These are phyloP conservation scores for Mastomys natalensis DNA, from an alignment of 2,113 vertebrate species.

Conservation along the genomic window DNA sequence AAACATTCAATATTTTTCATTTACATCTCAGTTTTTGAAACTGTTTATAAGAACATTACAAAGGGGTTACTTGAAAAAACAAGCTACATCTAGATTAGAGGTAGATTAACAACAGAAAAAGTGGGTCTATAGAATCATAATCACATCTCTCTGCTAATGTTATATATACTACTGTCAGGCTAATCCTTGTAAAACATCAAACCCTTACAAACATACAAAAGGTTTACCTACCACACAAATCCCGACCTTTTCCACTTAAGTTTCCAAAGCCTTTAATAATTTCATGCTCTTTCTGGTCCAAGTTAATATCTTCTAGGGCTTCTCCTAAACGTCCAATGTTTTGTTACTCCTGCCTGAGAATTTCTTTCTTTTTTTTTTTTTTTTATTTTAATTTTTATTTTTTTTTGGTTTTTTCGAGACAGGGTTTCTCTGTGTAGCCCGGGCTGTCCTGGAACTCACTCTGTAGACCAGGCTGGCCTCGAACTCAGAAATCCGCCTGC, in stretches of 20 bases:
- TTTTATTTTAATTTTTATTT: too few species aligned
- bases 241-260: not conserved
- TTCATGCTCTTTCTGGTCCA: not conserved
- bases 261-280: not conserved
- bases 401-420: too few species aligned
- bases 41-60: not conserved
- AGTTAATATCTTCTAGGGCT: not conserved
- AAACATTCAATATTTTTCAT: not conserved
- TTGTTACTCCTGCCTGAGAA: not conserved
- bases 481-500: too few species aligned
- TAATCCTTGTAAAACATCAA: not conserved
- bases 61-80: not conserved
- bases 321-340: not conserved
- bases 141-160: not conserved
- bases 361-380: too few species aligned
- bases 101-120: not conserved
- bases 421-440: too few species aligned
- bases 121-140: not conserved
- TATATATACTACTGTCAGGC: not conserved
- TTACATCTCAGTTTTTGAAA: conserved; percentile 14
- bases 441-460: too few species aligned
- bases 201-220: not conserved
- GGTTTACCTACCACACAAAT: not conserved
- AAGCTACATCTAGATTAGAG: not conserved
- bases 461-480: too few species aligned